Percentiles rank a stretch among this genome's conserved stretches.
Conservation (phyloP, 2,888 invertebrate genomes). For the Sicus ferrugineus region DNA sequence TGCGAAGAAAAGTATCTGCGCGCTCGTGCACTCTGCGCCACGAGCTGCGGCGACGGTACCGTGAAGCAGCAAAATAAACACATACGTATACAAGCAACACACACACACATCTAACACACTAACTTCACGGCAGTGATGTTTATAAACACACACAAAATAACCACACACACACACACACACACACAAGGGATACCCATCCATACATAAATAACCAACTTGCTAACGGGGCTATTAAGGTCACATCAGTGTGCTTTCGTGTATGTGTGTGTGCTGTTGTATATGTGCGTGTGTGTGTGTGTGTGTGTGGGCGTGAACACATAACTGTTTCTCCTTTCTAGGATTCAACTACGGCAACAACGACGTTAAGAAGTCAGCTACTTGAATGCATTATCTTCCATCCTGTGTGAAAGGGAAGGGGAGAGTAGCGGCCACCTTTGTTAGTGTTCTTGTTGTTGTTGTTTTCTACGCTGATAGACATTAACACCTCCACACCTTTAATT, state of each 20-base stretch:
- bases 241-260: not conserved
- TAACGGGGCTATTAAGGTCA: constrained; percentile 29
- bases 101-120: not conserved
- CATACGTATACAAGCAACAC: too few relatives aligned
- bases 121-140: not conserved
- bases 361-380: constrained; percentile 17
- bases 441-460: constrained; percentile 8
- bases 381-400: constrained; percentile 8
- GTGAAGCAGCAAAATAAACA: too few relatives aligned
- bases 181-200: constrained; percentile 3
- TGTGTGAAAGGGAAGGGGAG: not conserved
- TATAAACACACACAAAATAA: not conserved
- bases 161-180: not conserved
- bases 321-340: not conserved
- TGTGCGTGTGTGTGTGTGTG: not conserved
- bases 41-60: too few relatives aligned
- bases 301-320: not conserved
- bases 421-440: too few relatives aligned
- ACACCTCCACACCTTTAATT: constrained; percentile 25
- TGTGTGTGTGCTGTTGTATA: constrained; percentile 11
- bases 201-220: constrained; percentile 24
- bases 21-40: not conserved
- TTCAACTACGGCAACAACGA: not conserved
- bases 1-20: not conserved
- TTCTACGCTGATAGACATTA: not conserved